Evolutionary conservation across 2,888 invertebrate genomes (phyloP), one percentile per base, ranked within the genome.

Genomic region (Polia nebulosa): DNA sequence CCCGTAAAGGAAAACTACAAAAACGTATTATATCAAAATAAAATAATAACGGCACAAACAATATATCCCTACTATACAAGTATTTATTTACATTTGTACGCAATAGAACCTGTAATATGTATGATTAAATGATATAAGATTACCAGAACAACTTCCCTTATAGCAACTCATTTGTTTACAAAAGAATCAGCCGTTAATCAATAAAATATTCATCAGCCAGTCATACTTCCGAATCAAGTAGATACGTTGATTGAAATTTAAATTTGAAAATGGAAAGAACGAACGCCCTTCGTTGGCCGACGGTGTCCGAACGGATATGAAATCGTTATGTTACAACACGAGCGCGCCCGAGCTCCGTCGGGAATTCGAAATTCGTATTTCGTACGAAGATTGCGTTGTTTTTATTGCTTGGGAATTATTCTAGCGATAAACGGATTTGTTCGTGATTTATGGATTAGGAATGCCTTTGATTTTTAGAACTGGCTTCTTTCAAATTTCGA

Each of bases 291-390:
- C 77, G 67, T 62, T 53, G 64, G 56, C 51, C 44, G 70, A 59
- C 55, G 47, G 17, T 60, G 61, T 68, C 78, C 66, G 73, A 77
- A 56, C 81, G 81, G 76, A 80, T 82, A 74, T 82, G 76, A 82
- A 82, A 82, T 82, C 81, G 71, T 72, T 77, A 72, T 56, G 36
- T 74, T 73, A 69, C 76, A 64, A 77, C 79, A 77, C 75, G 53
- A 69, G 34, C 64, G 36, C 62, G 59, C 51, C 57, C 64, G 64
- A 65, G 34, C 41, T 53, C 76, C 64, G 39, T 64, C 36, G 77
- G 67, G 73, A 74, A 76, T 82, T 76, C 51, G 20, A 61, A 68
- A 64, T 76, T 61, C 56, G 57, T 61, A 57, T 67, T 76, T 73
- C 47, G 65, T 51, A 45, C 70, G n/a, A 60, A 61, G 53, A 75